Evolutionary conservation across 1,140 invertebrate species (phyloP).

Genomic region (Meteorus sp.): DNA sequence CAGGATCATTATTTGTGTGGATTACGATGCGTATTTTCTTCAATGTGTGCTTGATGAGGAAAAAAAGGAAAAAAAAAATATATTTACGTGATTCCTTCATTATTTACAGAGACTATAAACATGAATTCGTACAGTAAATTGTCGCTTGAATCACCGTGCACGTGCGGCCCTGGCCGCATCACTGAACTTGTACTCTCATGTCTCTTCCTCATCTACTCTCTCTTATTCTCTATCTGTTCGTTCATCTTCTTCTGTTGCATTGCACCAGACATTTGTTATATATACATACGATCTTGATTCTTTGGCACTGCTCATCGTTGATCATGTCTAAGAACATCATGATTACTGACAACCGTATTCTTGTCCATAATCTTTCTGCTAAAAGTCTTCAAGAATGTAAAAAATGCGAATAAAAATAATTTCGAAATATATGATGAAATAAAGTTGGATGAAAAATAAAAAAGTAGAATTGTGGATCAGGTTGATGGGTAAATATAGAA

Average conservation of each 20-base stretch:
- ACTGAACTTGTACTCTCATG: conserved; percentile 21
- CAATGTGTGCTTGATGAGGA: neutral
- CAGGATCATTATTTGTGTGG: too few relatives aligned
- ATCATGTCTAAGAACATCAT: conserved; percentile 5
- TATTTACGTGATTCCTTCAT: neutral
- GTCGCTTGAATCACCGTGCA: conserved; percentile 11
- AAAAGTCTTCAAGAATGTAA: neutral
- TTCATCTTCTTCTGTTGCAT: neutral
- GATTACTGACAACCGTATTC: conserved; percentile 1
- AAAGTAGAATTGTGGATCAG: neutral
- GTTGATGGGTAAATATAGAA: conserved; percentile 6
- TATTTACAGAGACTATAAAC: conserved; percentile 5
- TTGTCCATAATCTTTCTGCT: conserved; percentile 2
- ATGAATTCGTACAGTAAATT: conserved; percentile 7
- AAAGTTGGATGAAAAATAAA: too few relatives aligned
- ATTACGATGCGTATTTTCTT: too few relatives aligned
- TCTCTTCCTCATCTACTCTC: neutral
- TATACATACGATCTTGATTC: conserved; percentile 7
- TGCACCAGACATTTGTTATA: neutral
- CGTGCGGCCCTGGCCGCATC: conserved; percentile 25
- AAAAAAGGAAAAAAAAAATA: conserved; percentile 11
- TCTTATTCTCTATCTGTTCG: too few relatives aligned
- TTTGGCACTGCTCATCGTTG: conserved; percentile 5
- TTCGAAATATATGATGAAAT: too few relatives aligned
- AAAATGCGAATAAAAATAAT: conserved; percentile 1